phyloP scores from a whole-genome alignment of 2,113 vertebrate species.

The Mesocricetus auratus region DNA sequence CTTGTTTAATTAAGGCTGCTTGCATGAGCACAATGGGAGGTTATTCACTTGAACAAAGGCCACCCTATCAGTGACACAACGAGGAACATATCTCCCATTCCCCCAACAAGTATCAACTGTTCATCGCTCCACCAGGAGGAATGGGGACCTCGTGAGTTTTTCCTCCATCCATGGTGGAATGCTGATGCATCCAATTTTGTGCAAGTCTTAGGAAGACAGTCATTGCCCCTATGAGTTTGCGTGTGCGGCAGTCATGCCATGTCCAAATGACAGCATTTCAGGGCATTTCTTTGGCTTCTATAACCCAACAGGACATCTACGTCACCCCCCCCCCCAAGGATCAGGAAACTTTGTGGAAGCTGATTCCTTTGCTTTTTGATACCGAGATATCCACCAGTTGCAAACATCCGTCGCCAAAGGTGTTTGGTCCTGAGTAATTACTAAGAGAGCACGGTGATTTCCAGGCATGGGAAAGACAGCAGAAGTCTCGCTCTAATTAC shows the following conservation, averaged over 20 bases:
- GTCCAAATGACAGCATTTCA: background rate
- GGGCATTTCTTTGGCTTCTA: background rate
- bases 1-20: background rate
- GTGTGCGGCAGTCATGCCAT: background rate
- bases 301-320: background rate
- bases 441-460: slow-evolving; percentile 71
- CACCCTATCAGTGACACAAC: background rate
- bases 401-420: slow-evolving; percentile 53
- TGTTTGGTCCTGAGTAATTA: slow-evolving; percentile 66
- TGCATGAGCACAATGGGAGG: background rate
- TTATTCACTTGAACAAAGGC: background rate
- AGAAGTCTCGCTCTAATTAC: slow-evolving; percentile 70
- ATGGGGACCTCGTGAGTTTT: too few relatives aligned
- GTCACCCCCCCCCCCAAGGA: background rate
- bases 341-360: background rate
- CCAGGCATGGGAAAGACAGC: slow-evolving; percentile 57
- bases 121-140: background rate
- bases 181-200: background rate
- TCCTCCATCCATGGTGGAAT: background rate
- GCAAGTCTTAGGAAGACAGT: background rate
- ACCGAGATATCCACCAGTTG: slow-evolving; percentile 30
- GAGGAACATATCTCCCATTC: too few relatives aligned
- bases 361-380: slow-evolving; percentile 36
- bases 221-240: background rate
- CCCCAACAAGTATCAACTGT: background rate